Evolutionary conservation across 2,797 vertebrate genomes (phyloP), one percentile per base, ranked within the genome.

Genomic region (Chaunax sp.): DNA sequence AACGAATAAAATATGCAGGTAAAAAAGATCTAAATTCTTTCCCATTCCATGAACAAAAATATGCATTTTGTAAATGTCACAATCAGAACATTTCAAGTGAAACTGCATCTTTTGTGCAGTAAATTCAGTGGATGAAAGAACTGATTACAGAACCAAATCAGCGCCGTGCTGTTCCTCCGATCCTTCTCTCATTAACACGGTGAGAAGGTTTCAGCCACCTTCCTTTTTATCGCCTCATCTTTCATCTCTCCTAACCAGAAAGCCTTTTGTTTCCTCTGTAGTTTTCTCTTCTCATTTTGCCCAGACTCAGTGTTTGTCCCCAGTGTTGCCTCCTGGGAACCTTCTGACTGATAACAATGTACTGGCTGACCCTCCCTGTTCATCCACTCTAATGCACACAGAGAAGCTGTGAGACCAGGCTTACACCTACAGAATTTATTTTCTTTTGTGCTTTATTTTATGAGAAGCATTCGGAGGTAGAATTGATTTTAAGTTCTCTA

Each of bases 261-360:
- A 37, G 19, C 35, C 9, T 37, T 37, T 25, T 58, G 38, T 26
- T 53, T 67, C 22, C n/a, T 28, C 30, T 50, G 23, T 6, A 9
- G 72, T 70, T 64, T 55, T 67, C 74, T 69, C 40, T 52, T 53
- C 61, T 72, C 41, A 47, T 77, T 61, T 60, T 51, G 56, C 38
- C 18, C 28, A 33, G 45, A n/a, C n/a, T 56, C 28, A 47, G 52
- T 55, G 62, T 73, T 75, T 60, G 47, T 51, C 60, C 61, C 41
- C 37, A 20, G 45, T 49, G 50, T 19, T 72, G 52, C 72, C 71
- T 74, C 45, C 41, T 64, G 77, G 77, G 75, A 80, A 59, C 9
- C 44, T 1, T 63, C 44, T 45, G 52, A 61, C 70, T 70, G 72
- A 82, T 82, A 77, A 69, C 70, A 69, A 62, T 30, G 12, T 44